Evolutionary conservation across 2,113 vertebrate genomes (phyloP), one percentile per base, ranked within the genome.

Genomic region (Phalacrocorax aristotelis): DNA sequence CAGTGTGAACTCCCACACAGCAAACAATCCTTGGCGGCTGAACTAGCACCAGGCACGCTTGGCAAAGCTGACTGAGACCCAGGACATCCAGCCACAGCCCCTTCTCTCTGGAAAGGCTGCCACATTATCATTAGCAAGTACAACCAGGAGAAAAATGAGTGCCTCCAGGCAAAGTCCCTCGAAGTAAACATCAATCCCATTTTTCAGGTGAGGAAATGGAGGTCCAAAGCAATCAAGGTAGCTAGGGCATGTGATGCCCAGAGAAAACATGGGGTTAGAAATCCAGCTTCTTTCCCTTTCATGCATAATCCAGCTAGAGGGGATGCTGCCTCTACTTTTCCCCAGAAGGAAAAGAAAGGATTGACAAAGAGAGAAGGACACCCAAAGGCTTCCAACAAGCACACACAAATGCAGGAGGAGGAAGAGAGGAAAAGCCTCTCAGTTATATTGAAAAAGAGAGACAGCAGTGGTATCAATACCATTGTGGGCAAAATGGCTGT

Each of bases 341-440:
- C n/a, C 23, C 25, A 81, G 71, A 83, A 92, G 34, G n/a, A 76
- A 72, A 81, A 83, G 6, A 66, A 93, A 86, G 20, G 7, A 57
- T 51, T 83, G 76, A 38, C 70, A 61, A 74, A 54, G 34, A 85
- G 44, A 94, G 34, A 48, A 26, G 38, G 29, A 46, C 77, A 76
- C 17, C 11, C 46, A 87, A 75, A 82, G 40, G 4, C 54, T 83
- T 77, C 66, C 51, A 79, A 51, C 9, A 87, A 34, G 66, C n/a
- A 77, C 30, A 68, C 27, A 70, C 8, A 70, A 85, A 77, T 16
- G 48, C 20, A 72, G 55, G 27, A 49, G 83, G 34, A 94, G 96
- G 93, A 64, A 52, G 49, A 91, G 65, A 98, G 87, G 94, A 96
- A 88, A 97, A 98, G 34, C 90, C 89, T 90, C 85, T 81, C 52